Evolutionary conservation across 2,888 invertebrate species (phyloP), one percentile per base, ranked within the genome.

Genomic region (Dexiosoma caninum): DNA sequence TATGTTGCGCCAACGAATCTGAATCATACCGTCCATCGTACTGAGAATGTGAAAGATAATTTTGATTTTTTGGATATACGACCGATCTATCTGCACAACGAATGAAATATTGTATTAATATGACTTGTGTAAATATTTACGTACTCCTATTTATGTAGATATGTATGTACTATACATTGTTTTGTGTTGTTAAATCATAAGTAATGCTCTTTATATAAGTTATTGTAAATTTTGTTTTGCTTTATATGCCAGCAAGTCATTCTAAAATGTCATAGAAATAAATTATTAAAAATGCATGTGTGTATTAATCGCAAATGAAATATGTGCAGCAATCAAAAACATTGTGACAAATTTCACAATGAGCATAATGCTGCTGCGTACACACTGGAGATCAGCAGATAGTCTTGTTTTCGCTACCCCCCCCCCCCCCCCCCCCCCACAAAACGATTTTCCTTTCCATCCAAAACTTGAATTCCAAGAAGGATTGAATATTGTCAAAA

Each of bases 1-100:
- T 88, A 88, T 82, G 86, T 88, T 32, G 87, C 87, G 49, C 88
- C 88, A 2, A 86, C 86, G 4, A 86, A 88, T 79, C 83, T 88
- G 1, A 88, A 88, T 83, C 85, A 85, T 5, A 88, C 88, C 0
- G 84, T 86, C 1, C 85, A 84, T 49, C 84, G 85, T 3, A 84
- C 82, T 4, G 83, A 83, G 19, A 83, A 81, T 30, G 82, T 83
- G 12, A 79, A 81, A 27, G 84, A 66, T 83, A 85, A 51, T 35
- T 62, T 75, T 35, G 83, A 78, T 59, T 79, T 78, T 40, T 59
- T 78, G 53, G 86, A 88, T 70, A 84, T 87, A 23, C 83, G 86
- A 71, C 88, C 88, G 16, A 85, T 88, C 7, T 88, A 88, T 82
- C n/a, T 64, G 35, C 70, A 64, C 44, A 40, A 69, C 32, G 21